Percentiles rank a stretch among this genome's conserved stretches.
Conservation (phyloP, 2,113 vertebrate genomes). For the Glaucomys volans region DNA sequence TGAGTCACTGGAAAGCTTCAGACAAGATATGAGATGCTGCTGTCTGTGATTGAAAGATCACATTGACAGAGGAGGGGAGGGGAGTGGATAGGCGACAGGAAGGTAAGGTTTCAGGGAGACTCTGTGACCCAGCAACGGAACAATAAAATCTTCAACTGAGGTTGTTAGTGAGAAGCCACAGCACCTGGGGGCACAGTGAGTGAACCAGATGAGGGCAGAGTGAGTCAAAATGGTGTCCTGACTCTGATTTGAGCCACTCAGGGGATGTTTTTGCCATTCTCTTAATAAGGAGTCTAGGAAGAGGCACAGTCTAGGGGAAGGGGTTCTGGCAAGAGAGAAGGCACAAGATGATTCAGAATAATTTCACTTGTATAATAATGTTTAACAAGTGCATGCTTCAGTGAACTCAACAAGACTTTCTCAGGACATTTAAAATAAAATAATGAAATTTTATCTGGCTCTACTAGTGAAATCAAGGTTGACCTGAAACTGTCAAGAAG, state of each 20-base stretch:
- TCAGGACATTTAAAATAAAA: not conserved
- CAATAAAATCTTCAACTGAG: not conserved
- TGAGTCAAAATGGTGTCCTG: not conserved
- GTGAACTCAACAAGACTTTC: not conserved
- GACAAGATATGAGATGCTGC: not conserved
- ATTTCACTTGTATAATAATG: not conserved
- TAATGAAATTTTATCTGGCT: not conserved
- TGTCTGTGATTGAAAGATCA: not conserved
- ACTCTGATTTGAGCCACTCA: not conserved
- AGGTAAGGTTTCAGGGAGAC: not conserved
- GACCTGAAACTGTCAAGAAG: not conserved
- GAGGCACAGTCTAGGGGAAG: not conserved
- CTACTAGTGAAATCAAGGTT: not conserved
- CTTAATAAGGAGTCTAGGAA: not conserved
- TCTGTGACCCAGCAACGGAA: not conserved
- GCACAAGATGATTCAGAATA: not conserved
- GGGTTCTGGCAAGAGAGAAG: not conserved
- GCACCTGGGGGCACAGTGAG: not conserved
- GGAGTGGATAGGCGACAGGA: not conserved
- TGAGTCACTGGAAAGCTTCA: slow-evolving; percentile 12
- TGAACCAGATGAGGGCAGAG: not conserved
- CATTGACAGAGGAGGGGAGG: not conserved
- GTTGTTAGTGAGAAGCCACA: not conserved
- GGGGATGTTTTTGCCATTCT: not conserved
- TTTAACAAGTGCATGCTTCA: not conserved